phyloP scores from a whole-genome alignment of 2,797 vertebrate species.

The Etheostoma nigrum region DNA sequence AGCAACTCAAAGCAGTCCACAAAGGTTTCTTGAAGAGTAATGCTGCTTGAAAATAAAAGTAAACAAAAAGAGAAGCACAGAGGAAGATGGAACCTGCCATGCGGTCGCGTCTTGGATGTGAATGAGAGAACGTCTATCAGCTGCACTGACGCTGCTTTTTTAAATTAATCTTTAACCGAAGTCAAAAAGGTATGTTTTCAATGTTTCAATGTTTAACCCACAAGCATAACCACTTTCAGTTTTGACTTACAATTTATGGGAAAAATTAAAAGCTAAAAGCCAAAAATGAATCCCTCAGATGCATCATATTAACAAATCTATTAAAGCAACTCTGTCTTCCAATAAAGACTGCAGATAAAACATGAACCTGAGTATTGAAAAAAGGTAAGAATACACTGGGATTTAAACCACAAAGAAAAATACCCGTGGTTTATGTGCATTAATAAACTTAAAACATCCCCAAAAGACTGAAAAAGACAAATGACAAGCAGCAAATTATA shows the following conservation, averaged over 20 bases:
- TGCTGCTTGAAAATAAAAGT: constrained; percentile 70
- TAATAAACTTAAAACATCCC: neutral
- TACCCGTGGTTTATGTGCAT: neutral
- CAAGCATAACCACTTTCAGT: no score
- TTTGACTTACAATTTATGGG: neutral
- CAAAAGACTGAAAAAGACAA: constrained; percentile 6
- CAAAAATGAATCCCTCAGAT: neutral
- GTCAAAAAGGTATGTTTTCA: neutral
- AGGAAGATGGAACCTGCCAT: constrained; percentile 71
- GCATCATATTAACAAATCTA: neutral
- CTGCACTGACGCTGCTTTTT: neutral
- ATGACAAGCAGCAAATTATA: constrained; percentile 30
- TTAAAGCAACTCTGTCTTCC: neutral
- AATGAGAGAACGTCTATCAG: constrained; percentile 67
- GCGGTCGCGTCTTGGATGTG: constrained; percentile 70
- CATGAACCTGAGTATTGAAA: neutral
- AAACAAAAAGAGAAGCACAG: constrained; percentile 78
- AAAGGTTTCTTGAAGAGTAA: constrained; percentile 63
- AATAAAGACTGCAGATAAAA: neutral
- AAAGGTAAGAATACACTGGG: neutral
- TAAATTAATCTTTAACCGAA: neutral
- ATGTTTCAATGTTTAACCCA: no score
- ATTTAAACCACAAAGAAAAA: constrained; percentile 4
- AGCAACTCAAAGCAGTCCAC: constrained; percentile 73
- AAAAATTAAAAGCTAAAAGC: neutral